Conservation (phyloP, 1,140 invertebrate species). For the Zeugodacus cucurbitae region DNA sequence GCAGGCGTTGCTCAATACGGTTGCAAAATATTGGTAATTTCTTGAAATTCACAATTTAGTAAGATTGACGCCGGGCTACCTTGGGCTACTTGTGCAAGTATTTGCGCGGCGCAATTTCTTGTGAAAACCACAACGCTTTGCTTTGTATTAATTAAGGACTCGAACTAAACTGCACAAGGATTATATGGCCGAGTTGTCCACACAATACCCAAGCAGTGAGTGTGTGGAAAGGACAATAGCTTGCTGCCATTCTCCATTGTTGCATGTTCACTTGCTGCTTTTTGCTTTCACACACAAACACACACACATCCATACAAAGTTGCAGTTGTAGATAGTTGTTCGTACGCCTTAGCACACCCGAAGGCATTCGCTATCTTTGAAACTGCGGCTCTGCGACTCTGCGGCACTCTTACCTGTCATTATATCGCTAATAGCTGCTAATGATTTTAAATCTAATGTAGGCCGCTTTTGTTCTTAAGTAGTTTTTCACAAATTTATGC, state of each 20-base stretch:
- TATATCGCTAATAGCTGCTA: conserved; percentile 36
- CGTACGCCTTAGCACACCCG: not conserved
- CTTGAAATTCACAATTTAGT: not conserved
- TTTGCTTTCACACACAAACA: not conserved
- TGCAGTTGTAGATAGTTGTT: not conserved
- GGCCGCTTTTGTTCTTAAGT: conserved; percentile 39
- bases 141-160: conserved; percentile 17
- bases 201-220: no score
- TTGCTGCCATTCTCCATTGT: not conserved
- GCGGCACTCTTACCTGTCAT: not conserved
- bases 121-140: not conserved
- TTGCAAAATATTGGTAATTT: not conserved
- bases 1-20: not conserved
- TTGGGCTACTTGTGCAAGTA: not conserved
- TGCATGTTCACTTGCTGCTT: not conserved
- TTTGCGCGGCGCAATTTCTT: not conserved
- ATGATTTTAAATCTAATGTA: conserved; percentile 42
- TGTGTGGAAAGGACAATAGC: not conserved
- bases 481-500: conserved; percentile 37
- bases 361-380: not conserved
- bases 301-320: not conserved
- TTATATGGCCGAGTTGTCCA: not conserved
- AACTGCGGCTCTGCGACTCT: not conserved
- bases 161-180: not conserved
- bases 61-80: not conserved